Base-by-base conservation (phyloP, 1,140 invertebrate species). In the Harpegnathos saltator region DNA sequence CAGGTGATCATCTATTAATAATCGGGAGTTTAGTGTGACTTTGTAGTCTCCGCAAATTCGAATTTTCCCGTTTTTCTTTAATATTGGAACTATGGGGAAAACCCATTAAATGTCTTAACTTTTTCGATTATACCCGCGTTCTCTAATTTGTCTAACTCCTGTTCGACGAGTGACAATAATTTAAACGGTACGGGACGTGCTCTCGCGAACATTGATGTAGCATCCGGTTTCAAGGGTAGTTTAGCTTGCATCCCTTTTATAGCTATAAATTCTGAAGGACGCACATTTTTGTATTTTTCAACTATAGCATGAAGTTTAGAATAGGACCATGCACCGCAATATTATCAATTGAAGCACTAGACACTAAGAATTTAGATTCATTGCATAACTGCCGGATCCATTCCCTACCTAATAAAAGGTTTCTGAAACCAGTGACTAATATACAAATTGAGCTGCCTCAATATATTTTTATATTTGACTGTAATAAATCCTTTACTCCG, bases 21-120 rank as follows among this genome's bases (percentile, higher is more conserved):
- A 54, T 2, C 74, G 61, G 12, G 14, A 4, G 5, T 84, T 84
- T 5, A 84, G 3, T 1, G 80, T 85, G 1, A 75, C 15, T 22
- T 68, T 85, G 3, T 65, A 85, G n/a, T 85, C 68, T 0, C 81
- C 80, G n/a, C 73, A 83, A 0, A 85, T 15, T 1, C 81, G 66
- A 1, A 85, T 48, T 17, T 17, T 38, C 1, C 56, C 62, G 11
- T 72, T n/a, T 7, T 17, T 50, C 38, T 84, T 84, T 14, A 81
- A 38, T 0, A 84, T 62, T 1, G 83, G 74, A 15, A 84, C 74
- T 5, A 95, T 89, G 0, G 94, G 93, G 19, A 93, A 91, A 7
- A 91, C 93, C 93, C 92, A 95, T 91, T 54, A 3, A 58, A 68
- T 44, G 83, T 44, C 3, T 73, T 24, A 4, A 88, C 66, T 62